These are phyloP conservation scores for Musca vetustissima DNA, from an alignment of 1,140 invertebrate genomes.

Conservation along the genomic window DNA sequence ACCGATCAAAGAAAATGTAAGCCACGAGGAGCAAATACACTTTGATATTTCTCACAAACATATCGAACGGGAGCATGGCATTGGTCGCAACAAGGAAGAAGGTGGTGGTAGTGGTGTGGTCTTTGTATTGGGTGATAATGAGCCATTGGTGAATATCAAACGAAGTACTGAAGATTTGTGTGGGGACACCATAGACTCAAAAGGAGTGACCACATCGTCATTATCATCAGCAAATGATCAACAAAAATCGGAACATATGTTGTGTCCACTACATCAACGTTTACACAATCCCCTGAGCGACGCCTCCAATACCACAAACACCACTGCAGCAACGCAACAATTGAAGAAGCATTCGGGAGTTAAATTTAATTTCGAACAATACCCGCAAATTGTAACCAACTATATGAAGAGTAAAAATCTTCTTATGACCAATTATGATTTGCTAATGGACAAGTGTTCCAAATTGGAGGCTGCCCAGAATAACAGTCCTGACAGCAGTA, in stretches of 20 bases:
- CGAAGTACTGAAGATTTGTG: slow-evolving; percentile 50
- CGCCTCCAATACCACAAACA: slow-evolving; percentile 4
- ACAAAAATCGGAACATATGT: slow-evolving; percentile 27
- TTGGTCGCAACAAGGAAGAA: slow-evolving; percentile 39
- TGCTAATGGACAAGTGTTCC: slow-evolving; percentile 60
- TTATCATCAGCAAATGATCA: neutral
- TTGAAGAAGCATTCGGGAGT: slow-evolving; percentile 66
- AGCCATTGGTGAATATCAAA: slow-evolving; percentile 61
- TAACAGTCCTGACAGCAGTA: slow-evolving; percentile 5
- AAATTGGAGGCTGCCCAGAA: slow-evolving; percentile 44
- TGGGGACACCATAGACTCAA: neutral
- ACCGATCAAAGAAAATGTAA: slow-evolving; percentile 51
- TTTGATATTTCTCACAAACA: slow-evolving; percentile 49
- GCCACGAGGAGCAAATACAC: slow-evolving; percentile 51
- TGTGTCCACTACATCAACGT: slow-evolving; percentile 57
- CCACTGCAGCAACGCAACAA: neutral
- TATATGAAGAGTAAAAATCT: slow-evolving; percentile 73
- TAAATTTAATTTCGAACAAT: slow-evolving; percentile 71
- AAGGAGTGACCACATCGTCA: neutral
- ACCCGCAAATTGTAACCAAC: slow-evolving; percentile 69
- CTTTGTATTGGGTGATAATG: slow-evolving; percentile 78
- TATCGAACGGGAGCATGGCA: slow-evolving; percentile 48
- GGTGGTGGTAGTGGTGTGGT: slow-evolving; percentile 60
- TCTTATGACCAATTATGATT: slow-evolving; percentile 64
- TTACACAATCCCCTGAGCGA: slow-evolving; percentile 47